These are phyloP conservation scores for Notoglanidium macrostoma DNA, from an alignment of 2,797 vertebrate species.

Conservation along the genomic window DNA sequence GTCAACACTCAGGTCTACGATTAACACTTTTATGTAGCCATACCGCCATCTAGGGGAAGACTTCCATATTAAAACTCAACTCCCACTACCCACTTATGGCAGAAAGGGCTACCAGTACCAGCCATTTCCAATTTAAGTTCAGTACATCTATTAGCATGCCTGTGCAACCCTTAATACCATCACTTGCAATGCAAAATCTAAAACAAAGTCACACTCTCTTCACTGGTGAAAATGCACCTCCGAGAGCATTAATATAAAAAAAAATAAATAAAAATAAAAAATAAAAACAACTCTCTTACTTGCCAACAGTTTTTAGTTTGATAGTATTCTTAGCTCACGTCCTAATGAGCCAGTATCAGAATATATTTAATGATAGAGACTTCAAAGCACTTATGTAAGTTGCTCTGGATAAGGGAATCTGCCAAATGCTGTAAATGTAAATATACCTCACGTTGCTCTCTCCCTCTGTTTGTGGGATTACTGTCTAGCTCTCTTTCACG, in stretches of 20 bases:
- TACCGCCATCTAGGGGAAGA: conserved; percentile 42
- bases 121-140: background rate
- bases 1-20: background rate
- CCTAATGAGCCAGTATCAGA: too few species aligned
- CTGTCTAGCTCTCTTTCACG: background rate
- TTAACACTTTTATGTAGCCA: background rate
- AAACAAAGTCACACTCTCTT: background rate
- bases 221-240: background rate
- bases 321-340: too few species aligned
- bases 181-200: background rate
- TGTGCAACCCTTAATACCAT: too few species aligned
- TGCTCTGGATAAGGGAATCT: too few species aligned
- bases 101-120: background rate
- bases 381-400: too few species aligned
- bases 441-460: background rate
- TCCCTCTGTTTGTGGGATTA: background rate
- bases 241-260: too few species aligned
- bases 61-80: background rate
- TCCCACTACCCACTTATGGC: conserved; percentile 42
- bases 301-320: too few species aligned
- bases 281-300: too few species aligned
- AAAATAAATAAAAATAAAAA: too few species aligned
- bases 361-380: too few species aligned
- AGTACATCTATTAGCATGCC: background rate
- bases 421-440: too few species aligned